Base-by-base conservation (phyloP, 2,113 vertebrate species). In the Erpornis zantholeuca region DNA sequence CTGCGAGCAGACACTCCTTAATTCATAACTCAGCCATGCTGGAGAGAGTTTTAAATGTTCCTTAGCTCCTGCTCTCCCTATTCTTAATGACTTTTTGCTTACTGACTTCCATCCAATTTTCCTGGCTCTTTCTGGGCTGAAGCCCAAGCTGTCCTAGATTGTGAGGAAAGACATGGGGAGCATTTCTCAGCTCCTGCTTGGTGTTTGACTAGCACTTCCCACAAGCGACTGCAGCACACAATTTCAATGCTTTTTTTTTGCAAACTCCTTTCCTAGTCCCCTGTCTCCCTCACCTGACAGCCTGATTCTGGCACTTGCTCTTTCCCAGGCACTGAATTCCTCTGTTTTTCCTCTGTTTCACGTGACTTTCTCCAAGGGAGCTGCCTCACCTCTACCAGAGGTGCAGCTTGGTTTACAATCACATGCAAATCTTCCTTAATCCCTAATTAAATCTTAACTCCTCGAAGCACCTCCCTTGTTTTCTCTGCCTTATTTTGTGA, bases 261-360 rank as follows among this genome's bases (percentile, higher is more conserved):
- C 86, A 54, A 35, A 24, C 24, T 47, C 8, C 65, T 79, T 68
- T 7, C 5, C 1, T 1, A 19, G 73, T 68, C 36, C 81, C 86
- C 27, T 59, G 69, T 91, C 81, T 85, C 91, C 93, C 83, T 95
- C 89, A 91, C 86, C 95, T 83, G 86, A 88, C 88, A 86, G 92
- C 80, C 86, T 79, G 59, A 3, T 24, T 68, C 69, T 78, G 12
- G 4, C 33, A 6, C 56, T 82, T 63, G 38, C n/a, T 78, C 24
- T 68, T 92, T 88, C 64, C 86, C 89, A 78, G 89, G 64, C 50
- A 29, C 9, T 4, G 18, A 31, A 23, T 53, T 25, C 40, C 66
- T 21, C 42, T 11, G 42, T n/a, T 70, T 38, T 53, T 25, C 40
- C 66, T 21, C 42, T 11, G 42, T n/a, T 70, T 38, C 56, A 33